Evolutionary conservation across 2,888 invertebrate genomes (phyloP).

Genomic region (Neocrepidodera transversa): DNA sequence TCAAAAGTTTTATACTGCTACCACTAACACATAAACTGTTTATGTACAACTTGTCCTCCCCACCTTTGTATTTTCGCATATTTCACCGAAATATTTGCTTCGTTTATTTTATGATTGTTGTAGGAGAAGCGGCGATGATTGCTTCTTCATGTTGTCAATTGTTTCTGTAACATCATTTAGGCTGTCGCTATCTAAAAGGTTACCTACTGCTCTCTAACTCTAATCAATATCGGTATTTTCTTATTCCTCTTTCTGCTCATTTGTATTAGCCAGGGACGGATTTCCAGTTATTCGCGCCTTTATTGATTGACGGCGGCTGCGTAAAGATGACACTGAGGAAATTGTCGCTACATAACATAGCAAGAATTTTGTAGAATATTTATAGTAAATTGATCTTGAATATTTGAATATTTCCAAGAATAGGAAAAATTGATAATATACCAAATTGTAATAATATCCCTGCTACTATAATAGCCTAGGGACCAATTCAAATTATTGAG

Average conservation of each 20-base stretch:
- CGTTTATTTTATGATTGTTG: slow-evolving; percentile 7
- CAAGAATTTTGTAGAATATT: no score
- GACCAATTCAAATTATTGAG: no score
- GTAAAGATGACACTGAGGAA: no score
- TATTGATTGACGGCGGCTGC: slow-evolving; percentile 19
- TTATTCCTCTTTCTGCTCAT: slow-evolving; percentile 36
- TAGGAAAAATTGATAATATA: no score
- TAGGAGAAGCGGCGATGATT: slow-evolving; percentile 16
- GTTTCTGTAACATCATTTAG: slow-evolving; percentile 25
- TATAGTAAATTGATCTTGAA: no score
- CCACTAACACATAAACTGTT: slow-evolving; percentile 43
- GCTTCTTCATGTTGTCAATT: slow-evolving; percentile 35
- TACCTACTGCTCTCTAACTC: slow-evolving; percentile 34
- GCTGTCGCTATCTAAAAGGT: slow-evolving; percentile 26
- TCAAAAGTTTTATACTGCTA: slow-evolving; percentile 36
- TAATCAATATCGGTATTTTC: slow-evolving; percentile 40
- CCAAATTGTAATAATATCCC: no score
- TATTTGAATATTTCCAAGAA: no score
- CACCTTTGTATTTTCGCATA: slow-evolving; percentile 40
- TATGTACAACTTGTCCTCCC: slow-evolving; percentile 49
- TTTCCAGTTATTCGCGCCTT: slow-evolving; percentile 6
- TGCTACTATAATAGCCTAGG: no score
- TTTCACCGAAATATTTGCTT: slow-evolving; percentile 30
- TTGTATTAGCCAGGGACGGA: slow-evolving; percentile 33
- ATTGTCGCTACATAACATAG: no score